phyloP scores from a whole-genome alignment of 2,888 invertebrate genomes.

The Tuberolachnus salignus region DNA sequence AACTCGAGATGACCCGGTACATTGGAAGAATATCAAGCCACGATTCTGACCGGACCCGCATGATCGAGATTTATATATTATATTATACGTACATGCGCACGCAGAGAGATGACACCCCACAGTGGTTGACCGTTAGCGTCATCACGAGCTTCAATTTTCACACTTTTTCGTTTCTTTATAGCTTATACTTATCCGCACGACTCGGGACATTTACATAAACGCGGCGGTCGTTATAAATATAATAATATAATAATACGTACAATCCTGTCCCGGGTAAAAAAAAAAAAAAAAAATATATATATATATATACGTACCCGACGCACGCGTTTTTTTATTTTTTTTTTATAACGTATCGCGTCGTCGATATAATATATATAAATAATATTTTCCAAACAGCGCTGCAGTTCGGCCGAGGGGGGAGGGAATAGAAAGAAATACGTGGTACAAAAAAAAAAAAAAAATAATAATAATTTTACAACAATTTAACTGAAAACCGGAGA shows the following conservation, averaged over 20 bases:
- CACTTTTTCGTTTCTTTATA: conserved; percentile 47
- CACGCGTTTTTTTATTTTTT: no score
- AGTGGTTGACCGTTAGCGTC: conserved; percentile 51
- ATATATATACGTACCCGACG: no score
- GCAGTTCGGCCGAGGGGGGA: no score
- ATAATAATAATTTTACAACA: no score
- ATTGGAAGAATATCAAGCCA: conserved; percentile 53
- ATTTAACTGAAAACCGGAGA: neutral
- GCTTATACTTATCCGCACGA: conserved; percentile 42
- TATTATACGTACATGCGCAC: conserved; percentile 7
- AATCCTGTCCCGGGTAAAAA: neutral
- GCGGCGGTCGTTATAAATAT: conserved; percentile 37
- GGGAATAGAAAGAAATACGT: no score
- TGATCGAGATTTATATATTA: conserved; percentile 53
- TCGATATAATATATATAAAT: no score
- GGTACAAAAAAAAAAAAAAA: no score
- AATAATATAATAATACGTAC: neutral
- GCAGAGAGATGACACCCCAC: conserved; percentile 47
- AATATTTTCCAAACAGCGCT: no score
- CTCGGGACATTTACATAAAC: conserved; percentile 40
- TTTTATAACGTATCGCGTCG: neutral
- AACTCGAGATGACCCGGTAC: conserved; percentile 42
- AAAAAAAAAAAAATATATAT: neutral
- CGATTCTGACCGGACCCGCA: conserved; percentile 55
- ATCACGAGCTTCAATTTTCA: conserved; percentile 55